Percentiles rank a stretch among this genome's conserved stretches.
phyloP scores from a whole-genome alignment of 2,113 vertebrate genomes.

The Illadopsis cleaveri region DNA sequence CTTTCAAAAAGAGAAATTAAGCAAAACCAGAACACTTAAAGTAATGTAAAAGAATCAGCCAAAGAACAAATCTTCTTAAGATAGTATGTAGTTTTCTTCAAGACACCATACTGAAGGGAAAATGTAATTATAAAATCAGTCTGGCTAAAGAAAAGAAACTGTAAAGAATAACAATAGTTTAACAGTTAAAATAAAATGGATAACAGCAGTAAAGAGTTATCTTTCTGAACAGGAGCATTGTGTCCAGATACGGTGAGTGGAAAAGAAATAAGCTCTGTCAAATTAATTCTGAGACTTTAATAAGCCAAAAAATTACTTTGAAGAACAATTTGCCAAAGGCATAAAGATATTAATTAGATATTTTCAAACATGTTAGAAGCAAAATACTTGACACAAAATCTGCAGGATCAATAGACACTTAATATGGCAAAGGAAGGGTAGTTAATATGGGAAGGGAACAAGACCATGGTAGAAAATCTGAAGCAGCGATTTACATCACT shows the following conservation, averaged over 20 bases:
- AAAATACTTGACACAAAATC: neutral
- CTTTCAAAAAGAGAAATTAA: neutral
- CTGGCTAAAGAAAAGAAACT: neutral
- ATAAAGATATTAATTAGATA: neutral
- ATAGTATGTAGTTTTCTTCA: neutral
- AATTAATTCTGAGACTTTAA: neutral
- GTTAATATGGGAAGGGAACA: neutral
- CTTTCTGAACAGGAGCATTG: neutral
- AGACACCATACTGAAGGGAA: neutral
- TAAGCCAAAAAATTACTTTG: neutral
- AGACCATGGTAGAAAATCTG: neutral
- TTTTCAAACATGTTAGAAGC: neutral
- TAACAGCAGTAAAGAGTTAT: neutral
- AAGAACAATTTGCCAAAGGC: neutral
- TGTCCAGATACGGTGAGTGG: neutral
- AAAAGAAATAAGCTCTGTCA: neutral
- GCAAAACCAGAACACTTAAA: neutral
- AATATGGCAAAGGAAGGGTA: neutral
- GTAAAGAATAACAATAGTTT: neutral
- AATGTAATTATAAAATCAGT: neutral
- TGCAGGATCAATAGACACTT: neutral
- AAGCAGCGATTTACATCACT: neutral
- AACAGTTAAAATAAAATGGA: neutral
- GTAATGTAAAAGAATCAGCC: neutral
- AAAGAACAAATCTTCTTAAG: neutral